Evolutionary conservation across 2,797 vertebrate species (phyloP), one percentile per base, ranked within the genome.

Genomic region (Acanthurus tractus): DNA sequence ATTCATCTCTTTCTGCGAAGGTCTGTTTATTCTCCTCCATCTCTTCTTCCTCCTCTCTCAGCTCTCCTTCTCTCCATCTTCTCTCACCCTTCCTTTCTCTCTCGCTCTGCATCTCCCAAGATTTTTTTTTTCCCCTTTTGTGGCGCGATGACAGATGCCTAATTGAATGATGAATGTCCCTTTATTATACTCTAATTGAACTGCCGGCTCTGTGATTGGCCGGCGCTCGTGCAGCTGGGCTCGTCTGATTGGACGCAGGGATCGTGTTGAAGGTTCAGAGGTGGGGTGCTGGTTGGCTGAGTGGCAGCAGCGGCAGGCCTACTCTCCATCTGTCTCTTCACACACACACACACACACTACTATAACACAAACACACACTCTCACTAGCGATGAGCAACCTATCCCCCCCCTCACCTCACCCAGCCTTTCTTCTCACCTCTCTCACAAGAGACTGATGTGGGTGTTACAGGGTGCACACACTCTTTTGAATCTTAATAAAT

Each of bases 81-180:
- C 61, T 52, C 93, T 95, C 94, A 92, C 92, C 91, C 87, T 67
- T 46, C 42, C 53, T 58, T 54, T 63, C 22, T 59, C 8, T 53
- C 17, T 62, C 46, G 29, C 25, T 83, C 62, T 82, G 69, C 64
- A 92, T 94, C 95, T 93, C 93, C 93, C 90, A 96, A 78, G 71
- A n/a, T 73, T 71, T 80, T 81, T 76, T 53, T 34, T 48, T 48
- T 11, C 93, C 96, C 91, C 95, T 95, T 96, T 95, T 97, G 96
- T 96, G 95, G 93, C 95, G 93, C 85, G 84, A 86, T 97, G 97
- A 98, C 98, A 99, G 97, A 96, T 97, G 97, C 97, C 95, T 99
- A 99, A 99, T 99, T 99, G 97, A 98, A 99, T 99, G 98, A 99
- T 98, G 97, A 97, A 99, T 99, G 97, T 98, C 94, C 96, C 95